These are phyloP conservation scores for Brachypalpus laphriformis DNA, from an alignment of 2,888 invertebrate genomes.

Conservation along the genomic window DNA sequence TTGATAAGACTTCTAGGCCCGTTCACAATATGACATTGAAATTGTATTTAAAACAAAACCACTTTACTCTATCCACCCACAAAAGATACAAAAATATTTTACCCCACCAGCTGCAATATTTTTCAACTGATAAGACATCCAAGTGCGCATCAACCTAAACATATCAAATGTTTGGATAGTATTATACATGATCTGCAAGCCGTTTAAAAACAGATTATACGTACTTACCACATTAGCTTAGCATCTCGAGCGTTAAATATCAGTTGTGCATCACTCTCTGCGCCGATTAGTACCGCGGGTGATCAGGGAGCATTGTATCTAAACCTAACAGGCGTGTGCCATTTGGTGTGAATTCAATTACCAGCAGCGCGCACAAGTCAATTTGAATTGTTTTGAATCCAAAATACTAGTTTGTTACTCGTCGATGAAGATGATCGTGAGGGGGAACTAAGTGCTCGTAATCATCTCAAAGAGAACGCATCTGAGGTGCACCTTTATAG, in stretches of 20 bases:
- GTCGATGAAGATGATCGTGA: not conserved
- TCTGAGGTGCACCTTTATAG: slow-evolving; percentile 3
- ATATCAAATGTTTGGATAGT: not conserved
- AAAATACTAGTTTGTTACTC: not conserved
- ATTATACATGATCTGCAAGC: not conserved
- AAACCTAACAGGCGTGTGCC: not conserved
- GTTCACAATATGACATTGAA: slow-evolving; percentile 5
- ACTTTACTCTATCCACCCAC: not conserved
- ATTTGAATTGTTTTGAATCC: slow-evolving; percentile 1
- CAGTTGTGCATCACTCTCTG: slow-evolving; percentile 1
- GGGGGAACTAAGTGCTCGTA: slow-evolving; percentile 1
- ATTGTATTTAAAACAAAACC: not conserved
- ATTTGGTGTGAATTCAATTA: not conserved
- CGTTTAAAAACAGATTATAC: not conserved
- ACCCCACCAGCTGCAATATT: slow-evolving; percentile 9
- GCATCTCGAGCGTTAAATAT: not conserved
- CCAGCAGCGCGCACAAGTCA: not conserved
- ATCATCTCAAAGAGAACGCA: slow-evolving; percentile 16
- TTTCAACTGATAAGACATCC: slow-evolving; percentile 6
- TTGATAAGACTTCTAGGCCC: not conserved
- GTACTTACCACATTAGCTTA: not conserved
- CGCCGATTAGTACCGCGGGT: not conserved
- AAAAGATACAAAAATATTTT: slow-evolving; percentile 15
- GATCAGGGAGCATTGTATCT: not conserved
- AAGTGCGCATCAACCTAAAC: not conserved